A percentile compares a stretch with the other conserved stretches of the same genome.
phyloP scores from a whole-genome alignment of 35 echinoderm and acorn worm species.

The Stichopus chloronotus region DNA sequence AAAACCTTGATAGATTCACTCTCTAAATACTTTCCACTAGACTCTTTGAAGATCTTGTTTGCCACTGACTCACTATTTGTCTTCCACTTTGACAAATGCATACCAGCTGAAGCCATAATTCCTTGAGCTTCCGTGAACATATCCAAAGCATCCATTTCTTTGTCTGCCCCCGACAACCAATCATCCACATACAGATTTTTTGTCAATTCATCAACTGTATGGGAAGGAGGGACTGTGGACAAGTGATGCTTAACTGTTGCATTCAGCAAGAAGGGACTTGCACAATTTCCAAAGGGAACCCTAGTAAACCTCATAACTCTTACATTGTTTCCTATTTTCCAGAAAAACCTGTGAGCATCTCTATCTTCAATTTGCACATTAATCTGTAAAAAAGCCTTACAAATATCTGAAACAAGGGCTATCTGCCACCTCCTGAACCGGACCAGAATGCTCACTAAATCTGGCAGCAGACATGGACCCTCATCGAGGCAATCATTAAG shows the following conservation, averaged over 20 bases:
- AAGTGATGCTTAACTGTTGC: constrained; percentile 51
- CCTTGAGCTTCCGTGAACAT: constrained; percentile 32
- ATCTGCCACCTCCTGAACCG: constrained; percentile 46
- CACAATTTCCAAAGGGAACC: constrained; percentile 18
- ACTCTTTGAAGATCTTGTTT: constrained; percentile 37
- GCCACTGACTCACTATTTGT: constrained; percentile 16
- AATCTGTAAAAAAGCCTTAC: constrained; percentile 56
- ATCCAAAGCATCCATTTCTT: constrained; percentile 42
- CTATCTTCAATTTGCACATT: constrained; percentile 32
- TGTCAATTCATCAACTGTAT: constrained; percentile 34
- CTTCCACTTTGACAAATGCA: constrained; percentile 31
- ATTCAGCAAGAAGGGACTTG: constrained; percentile 20
- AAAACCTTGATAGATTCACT: constrained; percentile 31
- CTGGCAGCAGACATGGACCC: constrained; percentile 52
- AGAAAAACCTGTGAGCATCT: constrained; percentile 55
- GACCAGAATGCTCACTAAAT: constrained; percentile 44
- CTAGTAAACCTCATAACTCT: constrained; percentile 43
- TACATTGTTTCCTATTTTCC: not conserved
- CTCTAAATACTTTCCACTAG: constrained; percentile 26
- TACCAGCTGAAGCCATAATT: constrained; percentile 45
- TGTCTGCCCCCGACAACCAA: too few species aligned
- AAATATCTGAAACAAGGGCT: constrained; percentile 54
- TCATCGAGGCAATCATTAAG: constrained; percentile 57
- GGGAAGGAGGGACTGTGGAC: constrained; percentile 11
- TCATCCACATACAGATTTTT: constrained; percentile 59